Base-by-base conservation (phyloP, 2,888 invertebrate genomes). In the Cephus runcator region DNA sequence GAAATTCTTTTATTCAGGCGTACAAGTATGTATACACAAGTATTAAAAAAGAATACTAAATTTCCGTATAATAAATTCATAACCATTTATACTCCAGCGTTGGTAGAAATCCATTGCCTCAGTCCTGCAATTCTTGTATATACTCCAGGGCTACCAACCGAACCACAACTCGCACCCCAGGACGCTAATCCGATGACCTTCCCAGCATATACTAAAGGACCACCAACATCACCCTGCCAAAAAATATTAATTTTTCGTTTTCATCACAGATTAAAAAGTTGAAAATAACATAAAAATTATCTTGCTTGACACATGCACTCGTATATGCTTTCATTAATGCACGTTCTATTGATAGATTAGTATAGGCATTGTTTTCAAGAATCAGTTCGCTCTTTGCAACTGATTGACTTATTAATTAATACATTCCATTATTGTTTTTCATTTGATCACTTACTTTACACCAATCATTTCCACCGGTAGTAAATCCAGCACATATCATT, bases 401-500 rank as follows among this genome's bases (percentile, higher is more conserved):
- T 56, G 0, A 56, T 56, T 40, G 4, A 40, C 23, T 23, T 23
- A 56, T 23, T 23, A 56, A 56, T 23, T 56, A 56, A 23, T 56
- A 56, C 23, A 23, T 56, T 23, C 6, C 23, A 23, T 6, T 0
- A 9, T 23, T 56, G 2, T 2, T 71, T 15, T 6, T 33, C 9
- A 3, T 71, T 71, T 23, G 30, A 34, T 15, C 12, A 74, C 77
- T 77, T 15, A 77, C 77, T 11, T 69, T 34, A 56, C 77, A 77
- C 40, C 74, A 34, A 40, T 69, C 69, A 15, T n/a, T 35, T 77
- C 75, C 75, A 34, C 77, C 74, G 30, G 77, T 75, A n/a, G 69
- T 40, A 34, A 69, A 35, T 11, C 87, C 86, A 0, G 93, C 93
- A 81, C 93, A 93, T 11, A 93, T 80, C 93, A 93, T 93, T 12